Evolutionary conservation across 1,140 invertebrate species (phyloP).

Genomic region (Pseudomyrmex cubaensis): DNA sequence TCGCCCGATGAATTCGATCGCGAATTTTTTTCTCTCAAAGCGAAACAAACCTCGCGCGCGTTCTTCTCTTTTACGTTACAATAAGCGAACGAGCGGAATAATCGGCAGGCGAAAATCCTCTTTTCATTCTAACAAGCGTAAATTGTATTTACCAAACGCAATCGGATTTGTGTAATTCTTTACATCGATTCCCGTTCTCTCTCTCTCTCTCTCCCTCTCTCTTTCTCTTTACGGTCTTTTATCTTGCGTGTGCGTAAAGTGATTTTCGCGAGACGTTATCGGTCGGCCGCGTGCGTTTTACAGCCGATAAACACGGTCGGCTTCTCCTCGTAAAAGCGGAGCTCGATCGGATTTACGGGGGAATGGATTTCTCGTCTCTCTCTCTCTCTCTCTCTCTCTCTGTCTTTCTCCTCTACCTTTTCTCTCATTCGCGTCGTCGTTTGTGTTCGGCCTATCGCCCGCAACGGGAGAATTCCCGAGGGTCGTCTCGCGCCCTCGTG

Average conservation of each 20-base stretch:
- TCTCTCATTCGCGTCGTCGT: background rate
- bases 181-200: no score
- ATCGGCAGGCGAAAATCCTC: background rate
- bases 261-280: background rate
- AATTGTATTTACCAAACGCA: background rate
- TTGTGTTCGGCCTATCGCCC: background rate
- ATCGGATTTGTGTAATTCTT: background rate
- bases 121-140: background rate
- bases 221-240: background rate
- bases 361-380: background rate
- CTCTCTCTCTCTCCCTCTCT: background rate
- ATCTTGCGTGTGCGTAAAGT: background rate
- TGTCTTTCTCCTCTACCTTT: background rate
- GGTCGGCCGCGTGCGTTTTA: conserved; percentile 15
- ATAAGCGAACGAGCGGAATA: no score
- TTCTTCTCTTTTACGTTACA: no score
- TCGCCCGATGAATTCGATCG: no score
- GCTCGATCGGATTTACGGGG: background rate
- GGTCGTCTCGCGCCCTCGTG: conserved; percentile 2
- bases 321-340: background rate
- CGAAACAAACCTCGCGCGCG: background rate
- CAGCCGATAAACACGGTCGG: conserved; percentile 27
- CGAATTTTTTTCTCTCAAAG: background rate
- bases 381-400: background rate
- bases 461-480: background rate